phyloP scores from a whole-genome alignment of 2,888 invertebrate genomes.

The Parascotia fuliginaria region DNA sequence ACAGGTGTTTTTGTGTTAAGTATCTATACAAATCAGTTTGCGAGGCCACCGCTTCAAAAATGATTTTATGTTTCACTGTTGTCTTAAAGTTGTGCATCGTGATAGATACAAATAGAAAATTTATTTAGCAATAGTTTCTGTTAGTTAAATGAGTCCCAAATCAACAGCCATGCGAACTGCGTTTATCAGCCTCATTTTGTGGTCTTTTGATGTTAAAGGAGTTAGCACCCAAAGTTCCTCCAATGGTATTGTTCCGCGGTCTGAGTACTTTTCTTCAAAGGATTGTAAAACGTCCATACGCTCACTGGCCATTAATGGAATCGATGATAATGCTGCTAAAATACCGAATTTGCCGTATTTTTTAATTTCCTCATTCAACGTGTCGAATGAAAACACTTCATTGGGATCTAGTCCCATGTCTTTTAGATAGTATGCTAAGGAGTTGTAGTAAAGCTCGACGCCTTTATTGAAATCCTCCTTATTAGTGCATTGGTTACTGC shows the following conservation, averaged over 20 bases:
- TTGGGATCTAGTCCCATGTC: conserved; percentile 56
- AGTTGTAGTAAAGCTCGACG: conserved; percentile 51
- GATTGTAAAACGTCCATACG: conserved; percentile 51
- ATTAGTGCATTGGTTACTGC: conserved; percentile 39
- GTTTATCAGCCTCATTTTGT: conserved; percentile 54
- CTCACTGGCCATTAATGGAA: conserved; percentile 55
- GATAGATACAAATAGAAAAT: conserved; percentile 1
- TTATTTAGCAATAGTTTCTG: conserved; percentile 5
- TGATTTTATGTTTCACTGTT: conserved; percentile 46
- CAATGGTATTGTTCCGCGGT: conserved; percentile 53
- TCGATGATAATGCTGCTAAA: conserved; percentile 50
- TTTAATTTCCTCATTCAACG: conserved; percentile 54
- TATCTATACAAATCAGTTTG: conserved; percentile 64
- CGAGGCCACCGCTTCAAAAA: conserved; percentile 42
- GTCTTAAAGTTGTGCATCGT: conserved; percentile 40
- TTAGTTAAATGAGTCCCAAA: conserved; percentile 52
- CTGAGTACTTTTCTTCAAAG: conserved; percentile 39
- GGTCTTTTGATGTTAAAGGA: conserved; percentile 47
- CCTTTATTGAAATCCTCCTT: conserved; percentile 54
- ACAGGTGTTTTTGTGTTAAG: conserved; percentile 68
- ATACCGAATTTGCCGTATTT: conserved; percentile 58
- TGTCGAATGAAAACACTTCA: conserved; percentile 47
- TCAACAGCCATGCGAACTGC: conserved; percentile 58
- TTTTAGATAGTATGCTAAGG: conserved; percentile 51
- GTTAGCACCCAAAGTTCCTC: conserved; percentile 58